Percentiles rank a stretch among this genome's conserved stretches.
phyloP scores from a whole-genome alignment of 2,888 invertebrate species.

The Xestia c-nigrum region DNA sequence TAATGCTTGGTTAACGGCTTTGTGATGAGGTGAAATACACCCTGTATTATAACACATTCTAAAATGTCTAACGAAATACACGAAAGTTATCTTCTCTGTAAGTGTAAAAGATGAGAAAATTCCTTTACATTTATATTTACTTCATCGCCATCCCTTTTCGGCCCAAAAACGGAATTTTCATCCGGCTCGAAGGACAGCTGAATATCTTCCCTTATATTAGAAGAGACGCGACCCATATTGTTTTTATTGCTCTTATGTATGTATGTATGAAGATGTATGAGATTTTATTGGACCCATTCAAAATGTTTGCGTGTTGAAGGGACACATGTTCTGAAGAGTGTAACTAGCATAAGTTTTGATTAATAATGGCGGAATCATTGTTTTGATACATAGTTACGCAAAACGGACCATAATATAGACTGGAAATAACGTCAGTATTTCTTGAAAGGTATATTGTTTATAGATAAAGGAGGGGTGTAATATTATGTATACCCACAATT shows the following conservation, averaged over 20 bases:
- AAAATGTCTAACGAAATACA: not conserved
- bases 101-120: constrained; percentile 33
- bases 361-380: not conserved
- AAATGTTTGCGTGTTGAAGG: constrained; percentile 13
- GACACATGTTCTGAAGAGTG: constrained; percentile 1
- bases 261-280: constrained; percentile 37
- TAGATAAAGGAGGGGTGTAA: no score
- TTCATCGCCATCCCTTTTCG: constrained; percentile 41
- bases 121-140: constrained; percentile 23
- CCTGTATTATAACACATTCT: not conserved
- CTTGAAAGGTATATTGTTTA: no score
- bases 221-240: constrained; percentile 67
- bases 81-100: not conserved
- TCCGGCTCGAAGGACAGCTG: constrained; percentile 43
- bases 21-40: no score
- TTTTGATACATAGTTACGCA: not conserved
- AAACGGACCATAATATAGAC: no score
- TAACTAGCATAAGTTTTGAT: constrained; percentile 12
- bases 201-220: constrained; percentile 66
- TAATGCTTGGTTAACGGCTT: no score
- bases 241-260: constrained; percentile 52
- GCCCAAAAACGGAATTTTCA: constrained; percentile 57
- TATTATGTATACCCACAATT: no score
- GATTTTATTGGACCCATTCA: constrained; percentile 43
- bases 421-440: no score